Percentiles rank a stretch among this genome's conserved stretches.
phyloP scores from a whole-genome alignment of 2,888 invertebrate species.

The Byasa hedistus region DNA sequence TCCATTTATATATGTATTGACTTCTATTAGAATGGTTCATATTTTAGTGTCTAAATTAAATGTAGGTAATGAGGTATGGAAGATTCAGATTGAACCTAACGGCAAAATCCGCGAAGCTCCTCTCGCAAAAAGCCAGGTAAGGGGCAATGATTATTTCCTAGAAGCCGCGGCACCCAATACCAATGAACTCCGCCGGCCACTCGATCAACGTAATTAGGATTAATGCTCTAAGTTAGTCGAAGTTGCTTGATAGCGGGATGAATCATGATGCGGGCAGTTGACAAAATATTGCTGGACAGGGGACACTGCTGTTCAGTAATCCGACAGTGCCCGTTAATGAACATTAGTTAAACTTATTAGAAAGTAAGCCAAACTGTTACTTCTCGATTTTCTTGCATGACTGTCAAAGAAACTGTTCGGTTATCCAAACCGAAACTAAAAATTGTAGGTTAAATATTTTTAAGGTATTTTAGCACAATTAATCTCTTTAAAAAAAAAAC shows the following conservation, averaged over 20 bases:
- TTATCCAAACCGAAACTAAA: neutral
- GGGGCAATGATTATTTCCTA: conserved; percentile 31
- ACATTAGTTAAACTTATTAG: conserved; percentile 70
- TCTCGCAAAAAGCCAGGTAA: conserved; percentile 16
- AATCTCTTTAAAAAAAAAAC: too few relatives aligned
- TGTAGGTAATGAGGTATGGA: neutral
- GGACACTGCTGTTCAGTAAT: conserved; percentile 52
- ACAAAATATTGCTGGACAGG: conserved; percentile 62
- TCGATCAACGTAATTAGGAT: conserved; percentile 51
- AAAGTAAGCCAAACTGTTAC: neutral
- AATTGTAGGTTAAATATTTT: neutral
- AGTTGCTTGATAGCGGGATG: conserved; percentile 37
- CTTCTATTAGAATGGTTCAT: too few relatives aligned
- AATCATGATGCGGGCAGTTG: conserved; percentile 48
- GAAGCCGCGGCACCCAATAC: conserved; percentile 29
- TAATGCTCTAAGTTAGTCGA: conserved; percentile 41
- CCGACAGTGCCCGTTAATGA: conserved; percentile 65
- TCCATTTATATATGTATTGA: too few relatives aligned
- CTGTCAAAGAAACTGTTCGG: neutral
- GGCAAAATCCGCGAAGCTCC: neutral
- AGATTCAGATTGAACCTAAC: neutral
- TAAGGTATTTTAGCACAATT: neutral
- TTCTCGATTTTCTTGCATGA: neutral
- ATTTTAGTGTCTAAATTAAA: too few relatives aligned
- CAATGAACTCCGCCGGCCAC: conserved; percentile 31